These are phyloP conservation scores for Phalloptychus januarius DNA, from an alignment of 2,797 vertebrate genomes.

Conservation along the genomic window DNA sequence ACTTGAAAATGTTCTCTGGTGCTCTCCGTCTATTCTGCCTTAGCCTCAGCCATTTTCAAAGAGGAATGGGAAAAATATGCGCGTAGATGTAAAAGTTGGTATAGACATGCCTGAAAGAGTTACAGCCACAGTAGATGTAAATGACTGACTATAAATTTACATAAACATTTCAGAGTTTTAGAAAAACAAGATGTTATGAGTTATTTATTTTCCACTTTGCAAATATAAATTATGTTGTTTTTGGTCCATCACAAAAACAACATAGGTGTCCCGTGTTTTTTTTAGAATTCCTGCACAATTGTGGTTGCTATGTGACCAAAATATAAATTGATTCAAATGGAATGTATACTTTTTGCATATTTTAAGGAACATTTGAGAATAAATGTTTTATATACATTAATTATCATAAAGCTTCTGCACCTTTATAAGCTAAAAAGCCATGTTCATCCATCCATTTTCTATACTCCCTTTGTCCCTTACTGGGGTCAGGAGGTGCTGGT, in stretches of 20 bases:
- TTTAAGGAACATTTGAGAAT: neutral
- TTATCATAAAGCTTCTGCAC: neutral
- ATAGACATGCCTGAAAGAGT: neutral
- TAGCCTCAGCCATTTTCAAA: neutral
- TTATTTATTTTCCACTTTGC: neutral
- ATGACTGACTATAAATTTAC: neutral
- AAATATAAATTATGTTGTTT: neutral
- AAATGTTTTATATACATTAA: neutral
- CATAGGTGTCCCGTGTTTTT: no score
- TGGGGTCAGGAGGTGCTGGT: no score
- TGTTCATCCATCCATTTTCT: no score
- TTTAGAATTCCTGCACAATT: neutral
- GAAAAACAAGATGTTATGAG: neutral
- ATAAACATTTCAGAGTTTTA: neutral
- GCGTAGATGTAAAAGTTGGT: neutral
- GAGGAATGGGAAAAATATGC: neutral
- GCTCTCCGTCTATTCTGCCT: neutral
- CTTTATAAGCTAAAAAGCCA: neutral
- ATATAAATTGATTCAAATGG: neutral
- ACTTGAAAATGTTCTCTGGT: neutral
- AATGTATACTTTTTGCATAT: neutral
- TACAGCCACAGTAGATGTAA: neutral
- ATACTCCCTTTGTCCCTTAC: no score
- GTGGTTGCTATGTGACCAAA: neutral
- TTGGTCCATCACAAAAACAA: neutral